Evolutionary conservation across 1,140 invertebrate species (phyloP), one percentile per base, ranked within the genome.

Genomic region (Cydia amplana): DNA sequence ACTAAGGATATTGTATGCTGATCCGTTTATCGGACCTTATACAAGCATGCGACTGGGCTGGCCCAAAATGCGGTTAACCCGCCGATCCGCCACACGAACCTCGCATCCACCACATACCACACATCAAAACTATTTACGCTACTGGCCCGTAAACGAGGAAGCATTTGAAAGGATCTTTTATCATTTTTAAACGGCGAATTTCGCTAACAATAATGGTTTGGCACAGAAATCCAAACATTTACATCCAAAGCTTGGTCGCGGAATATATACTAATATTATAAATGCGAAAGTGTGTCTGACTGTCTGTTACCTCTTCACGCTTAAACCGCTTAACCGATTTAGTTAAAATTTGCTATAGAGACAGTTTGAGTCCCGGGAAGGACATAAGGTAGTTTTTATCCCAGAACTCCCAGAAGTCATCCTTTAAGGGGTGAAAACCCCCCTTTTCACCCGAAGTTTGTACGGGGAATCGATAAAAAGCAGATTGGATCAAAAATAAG

Each of bases 141-240:
- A 90, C 84, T 84, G 81, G 80, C 80, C 83, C 84, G 83, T 77
- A 82, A 79, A 86, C 86, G 89, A 87, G 88, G 85, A 81, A 84
- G 84, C 75, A 88, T 85, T 87, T 77, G 78, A 79, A 85, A 82
- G 76, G 75, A 73, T 78, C 63, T 43, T 73, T 77, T 76, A 76
- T 77, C 75, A 78, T 84, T 87, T 86, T 83, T 83, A 82, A 78
- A 77, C 73, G 78, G 78, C 74, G 82, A 82, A 81, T 81, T 85
- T 80, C 77, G 80, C 76, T 49, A 82, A 86, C 83, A 87, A 86
- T 83, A 87, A 86, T 83, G 78, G 75, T 65, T 74, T 85, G 84
- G 78, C 85, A 88, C 75, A 85, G 79, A 84, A 87, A 87, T 79
- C 83, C 74, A 74, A 78, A 81, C 60, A 74, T 36, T 65, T 74